Percentiles rank a stretch among this genome's conserved stretches.
phyloP scores from a whole-genome alignment of 2,113 vertebrate genomes.

The Seriola aureovittata region DNA sequence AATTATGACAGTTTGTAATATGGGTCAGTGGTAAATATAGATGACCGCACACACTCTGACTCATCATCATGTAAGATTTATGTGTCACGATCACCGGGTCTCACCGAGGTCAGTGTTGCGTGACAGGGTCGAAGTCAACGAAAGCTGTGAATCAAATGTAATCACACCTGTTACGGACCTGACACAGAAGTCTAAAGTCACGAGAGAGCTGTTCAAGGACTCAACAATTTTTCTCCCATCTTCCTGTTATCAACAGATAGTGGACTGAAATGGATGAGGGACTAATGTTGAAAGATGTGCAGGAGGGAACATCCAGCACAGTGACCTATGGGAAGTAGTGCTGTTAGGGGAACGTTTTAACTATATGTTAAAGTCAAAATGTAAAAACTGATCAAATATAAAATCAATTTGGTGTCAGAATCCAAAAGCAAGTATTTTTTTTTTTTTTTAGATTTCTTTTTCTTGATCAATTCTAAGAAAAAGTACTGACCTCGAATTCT shows the following conservation, averaged over 20 bases:
- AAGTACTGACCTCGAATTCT: background rate
- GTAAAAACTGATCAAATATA: no score
- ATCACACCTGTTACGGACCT: conserved; percentile 14
- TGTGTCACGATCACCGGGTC: conserved; percentile 17
- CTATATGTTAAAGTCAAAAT: no score
- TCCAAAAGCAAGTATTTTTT: no score
- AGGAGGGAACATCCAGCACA: background rate
- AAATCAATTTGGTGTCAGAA: no score
- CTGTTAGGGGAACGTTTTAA: background rate
- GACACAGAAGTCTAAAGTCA: conserved; percentile 25
- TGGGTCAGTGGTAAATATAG: conserved; percentile 50
- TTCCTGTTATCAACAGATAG: background rate
- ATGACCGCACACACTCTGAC: conserved; percentile 23
- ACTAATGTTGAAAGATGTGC: background rate
- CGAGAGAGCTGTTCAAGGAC: background rate
- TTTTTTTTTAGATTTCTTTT: background rate
- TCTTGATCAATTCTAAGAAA: background rate
- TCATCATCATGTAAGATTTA: conserved; percentile 31
- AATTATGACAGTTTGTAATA: conserved; percentile 24
- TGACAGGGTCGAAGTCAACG: background rate
- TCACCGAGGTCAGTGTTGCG: background rate
- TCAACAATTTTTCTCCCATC: background rate
- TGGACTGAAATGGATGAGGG: background rate
- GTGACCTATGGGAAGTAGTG: background rate
- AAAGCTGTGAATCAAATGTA: background rate